Percentiles rank a stretch among this genome's conserved stretches.
Evolutionary conservation across 2,888 invertebrate genomes (phyloP).

Genomic region (Tanypteryx hageni): DNA sequence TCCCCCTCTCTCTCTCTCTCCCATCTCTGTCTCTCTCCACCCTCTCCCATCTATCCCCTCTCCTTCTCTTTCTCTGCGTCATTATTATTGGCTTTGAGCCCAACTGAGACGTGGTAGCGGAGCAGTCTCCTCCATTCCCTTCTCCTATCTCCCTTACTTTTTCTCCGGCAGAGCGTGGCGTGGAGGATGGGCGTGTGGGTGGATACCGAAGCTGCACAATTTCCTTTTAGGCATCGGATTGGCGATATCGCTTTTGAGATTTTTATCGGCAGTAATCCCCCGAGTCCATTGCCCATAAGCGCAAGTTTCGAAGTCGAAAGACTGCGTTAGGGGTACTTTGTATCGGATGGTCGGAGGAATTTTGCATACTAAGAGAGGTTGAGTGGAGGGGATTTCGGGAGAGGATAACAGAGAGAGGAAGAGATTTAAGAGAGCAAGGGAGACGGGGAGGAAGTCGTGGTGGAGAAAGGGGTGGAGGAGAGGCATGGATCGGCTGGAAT

Average conservation of each 20-base stretch:
- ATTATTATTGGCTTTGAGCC: neutral
- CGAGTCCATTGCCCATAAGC: too few relatives aligned
- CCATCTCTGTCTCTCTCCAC: too few relatives aligned
- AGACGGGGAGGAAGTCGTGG: neutral
- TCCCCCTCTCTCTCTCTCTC: neutral
- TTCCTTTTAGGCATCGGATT: too few relatives aligned
- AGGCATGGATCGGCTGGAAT: neutral
- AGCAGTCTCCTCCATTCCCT: neutral
- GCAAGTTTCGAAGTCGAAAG: neutral
- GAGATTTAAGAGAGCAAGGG: neutral
- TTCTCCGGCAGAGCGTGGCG: neutral
- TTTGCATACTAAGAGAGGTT: neutral
- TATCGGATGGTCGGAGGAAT: neutral
- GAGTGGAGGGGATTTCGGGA: neutral
- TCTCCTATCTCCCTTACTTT: neutral
- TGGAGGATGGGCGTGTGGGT: too few relatives aligned
- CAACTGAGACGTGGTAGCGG: neutral
- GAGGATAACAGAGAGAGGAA: neutral
- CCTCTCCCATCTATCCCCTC: neutral
- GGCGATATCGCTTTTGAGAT: too few relatives aligned
- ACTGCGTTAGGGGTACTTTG: neutral
- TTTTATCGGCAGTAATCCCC: too few relatives aligned
- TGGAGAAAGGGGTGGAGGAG: neutral
- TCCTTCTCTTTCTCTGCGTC: neutral
- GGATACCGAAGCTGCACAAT: too few relatives aligned